A percentile compares a stretch with the other conserved stretches of the same genome.
These are phyloP conservation scores for Columba janthina DNA, from an alignment of 2,113 vertebrate species.

Conservation along the genomic window DNA sequence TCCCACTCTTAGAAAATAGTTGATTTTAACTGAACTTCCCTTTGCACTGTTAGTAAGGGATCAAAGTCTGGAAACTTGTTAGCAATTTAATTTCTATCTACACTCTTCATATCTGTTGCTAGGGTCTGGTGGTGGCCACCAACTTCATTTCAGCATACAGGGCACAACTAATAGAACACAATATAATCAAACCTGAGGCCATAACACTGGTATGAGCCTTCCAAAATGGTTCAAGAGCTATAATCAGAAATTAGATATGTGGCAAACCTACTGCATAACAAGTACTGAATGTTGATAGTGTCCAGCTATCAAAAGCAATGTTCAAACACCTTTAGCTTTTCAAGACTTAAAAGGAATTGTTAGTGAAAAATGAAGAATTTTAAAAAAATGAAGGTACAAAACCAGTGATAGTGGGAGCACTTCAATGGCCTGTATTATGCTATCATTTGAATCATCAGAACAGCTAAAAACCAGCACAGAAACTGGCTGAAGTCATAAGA, in stretches of 20 bases:
- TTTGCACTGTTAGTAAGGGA: background rate
- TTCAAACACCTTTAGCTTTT: background rate
- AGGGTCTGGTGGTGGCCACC: background rate
- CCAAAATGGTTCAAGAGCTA: background rate
- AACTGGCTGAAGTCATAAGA: background rate
- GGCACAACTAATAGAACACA: background rate
- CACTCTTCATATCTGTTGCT: background rate
- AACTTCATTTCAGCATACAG: background rate
- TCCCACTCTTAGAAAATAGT: background rate
- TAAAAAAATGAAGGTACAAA: background rate
- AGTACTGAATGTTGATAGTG: background rate
- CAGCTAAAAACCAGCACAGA: background rate
- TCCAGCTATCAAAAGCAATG: background rate
- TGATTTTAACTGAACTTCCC: background rate
- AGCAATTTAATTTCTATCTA: background rate
- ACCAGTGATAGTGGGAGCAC: background rate
- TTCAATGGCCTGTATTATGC: accelerated
- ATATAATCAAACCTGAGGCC: background rate
- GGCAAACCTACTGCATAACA: background rate
- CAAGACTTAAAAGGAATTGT: background rate
- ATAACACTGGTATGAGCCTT: background rate
- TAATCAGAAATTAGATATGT: background rate
- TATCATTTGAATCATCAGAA: background rate
- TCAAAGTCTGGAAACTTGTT: background rate
- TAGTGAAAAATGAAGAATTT: background rate